These are phyloP conservation scores for Hestina assimilis DNA, from an alignment of 1,140 invertebrate species.

Conservation along the genomic window DNA sequence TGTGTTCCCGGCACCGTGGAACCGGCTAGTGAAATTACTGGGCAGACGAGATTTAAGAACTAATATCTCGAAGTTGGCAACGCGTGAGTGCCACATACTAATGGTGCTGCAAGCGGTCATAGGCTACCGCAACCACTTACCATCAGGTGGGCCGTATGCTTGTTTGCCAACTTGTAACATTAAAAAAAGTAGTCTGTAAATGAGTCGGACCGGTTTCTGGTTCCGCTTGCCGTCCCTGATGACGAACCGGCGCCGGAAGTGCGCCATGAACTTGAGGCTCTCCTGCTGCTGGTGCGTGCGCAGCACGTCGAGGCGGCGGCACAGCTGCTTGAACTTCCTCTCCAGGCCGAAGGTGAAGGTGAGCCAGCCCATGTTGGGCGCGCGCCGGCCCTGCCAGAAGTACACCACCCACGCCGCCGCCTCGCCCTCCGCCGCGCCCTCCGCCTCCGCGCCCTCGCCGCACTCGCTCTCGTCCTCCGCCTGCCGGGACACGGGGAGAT, in stretches of 20 bases:
- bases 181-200: neutral
- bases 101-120: too few species aligned
- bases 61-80: too few species aligned
- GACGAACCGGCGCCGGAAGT: conserved; percentile 97
- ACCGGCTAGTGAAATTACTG: too few species aligned
- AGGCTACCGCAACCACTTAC: too few species aligned
- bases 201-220: conserved; percentile 67
- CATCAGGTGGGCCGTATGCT: too few species aligned
- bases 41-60: too few species aligned
- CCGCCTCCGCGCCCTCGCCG: conserved; percentile 78
- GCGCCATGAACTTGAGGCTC: conserved; percentile 98
- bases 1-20: too few species aligned
- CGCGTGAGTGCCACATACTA: too few species aligned
- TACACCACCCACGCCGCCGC: conserved; percentile 97
- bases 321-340: conserved; percentile 98
- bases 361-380: conserved; percentile 99
- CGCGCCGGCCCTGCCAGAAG: conserved; percentile 97
- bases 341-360: conserved; percentile 99
- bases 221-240: conserved; percentile 95
- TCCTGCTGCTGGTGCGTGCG: conserved; percentile 99
- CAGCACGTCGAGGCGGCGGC: conserved; percentile 97
- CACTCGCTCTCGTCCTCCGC: conserved; percentile 49
- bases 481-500: conserved; percentile 14
- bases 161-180: too few species aligned
- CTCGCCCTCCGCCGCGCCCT: conserved; percentile 82